Evolutionary conservation across 2,113 vertebrate genomes (phyloP), one percentile per base, ranked within the genome.

Genomic region (Pristiophorus japonicus): DNA sequence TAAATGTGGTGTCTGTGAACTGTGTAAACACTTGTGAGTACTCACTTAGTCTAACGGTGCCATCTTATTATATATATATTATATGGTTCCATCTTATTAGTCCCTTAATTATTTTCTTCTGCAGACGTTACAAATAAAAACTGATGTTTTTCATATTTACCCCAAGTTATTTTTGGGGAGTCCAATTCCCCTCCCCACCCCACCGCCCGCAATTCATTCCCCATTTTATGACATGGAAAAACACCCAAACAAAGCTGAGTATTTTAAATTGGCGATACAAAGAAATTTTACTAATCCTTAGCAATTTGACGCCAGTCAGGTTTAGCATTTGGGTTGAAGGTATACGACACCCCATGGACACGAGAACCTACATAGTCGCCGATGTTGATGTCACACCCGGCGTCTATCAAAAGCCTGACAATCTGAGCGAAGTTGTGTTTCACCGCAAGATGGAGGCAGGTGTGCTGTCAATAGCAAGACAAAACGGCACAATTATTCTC

Each of bases 371-470:
- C 92, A n/a, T 94, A 34, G 59, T 94, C 94, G 16, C 94, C 1
- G 66, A 73, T 67, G 62, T 95, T 95, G 94, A 95, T 24, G 38
- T 95, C 94, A 95, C 94, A 95, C 8, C 94, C 66, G 10, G 94
- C 94, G 1, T 42, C 65, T 0, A 70, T 47, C 63, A 95, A 47
- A 4, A 95, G 24, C 63, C n/a, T 47, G 34, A 95, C 66, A 30
- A 95, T 22, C 12, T 95, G 42, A 34, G 65, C 59, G 59, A 22
- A 34, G 66, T 47, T 47, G 94, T 95, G 63, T n/a, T 70, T 45
- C 65, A 95, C 66, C 1, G 94, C 94, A 12, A 95, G 94, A 1
- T 95, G 94, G 70, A 95, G 65, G 47, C 63, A 47, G 42, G 94
- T 2, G 8, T 38, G 4, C 94, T 95, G 94, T 30, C 24, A 45